phyloP scores from a whole-genome alignment of 1,140 invertebrate genomes.

The Eufriesea mexicana region DNA sequence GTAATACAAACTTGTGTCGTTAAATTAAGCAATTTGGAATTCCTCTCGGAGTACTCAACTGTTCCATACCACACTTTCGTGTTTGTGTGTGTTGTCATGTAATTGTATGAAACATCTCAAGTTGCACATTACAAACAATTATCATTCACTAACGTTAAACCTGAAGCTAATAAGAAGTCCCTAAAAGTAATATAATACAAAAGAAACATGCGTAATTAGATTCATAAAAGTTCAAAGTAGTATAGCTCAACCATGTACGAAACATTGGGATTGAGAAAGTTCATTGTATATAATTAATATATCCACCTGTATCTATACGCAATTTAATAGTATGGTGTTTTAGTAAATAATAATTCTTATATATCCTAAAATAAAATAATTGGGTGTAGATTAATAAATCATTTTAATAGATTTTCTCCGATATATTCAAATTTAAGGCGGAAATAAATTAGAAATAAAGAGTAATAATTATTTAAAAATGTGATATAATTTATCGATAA shows the following conservation, averaged over 20 bases:
- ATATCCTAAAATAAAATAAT: neutral
- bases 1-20: constrained; percentile 19
- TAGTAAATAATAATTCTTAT: neutral
- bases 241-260: neutral
- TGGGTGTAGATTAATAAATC: neutral
- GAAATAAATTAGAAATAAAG: neutral
- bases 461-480: neutral
- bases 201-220: neutral
- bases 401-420: neutral
- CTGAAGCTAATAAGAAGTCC: neutral
- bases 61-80: neutral
- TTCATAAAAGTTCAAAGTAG: neutral
- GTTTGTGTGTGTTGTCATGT: neutral
- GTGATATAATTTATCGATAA: neutral
- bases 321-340: too few species aligned
- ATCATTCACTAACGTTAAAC: neutral
- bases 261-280: too few species aligned
- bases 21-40: constrained; percentile 13
- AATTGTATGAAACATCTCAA: neutral
- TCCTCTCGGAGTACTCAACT: neutral
- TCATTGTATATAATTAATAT: too few species aligned
- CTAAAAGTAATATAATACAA: neutral
- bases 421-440: neutral
- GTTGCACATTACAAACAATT: neutral
- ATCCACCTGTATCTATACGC: too few species aligned